A percentile compares a stretch with the other conserved stretches of the same genome.
Evolutionary conservation across 2,113 vertebrate species (phyloP).

Genomic region (Opisthocomus hoazin): DNA sequence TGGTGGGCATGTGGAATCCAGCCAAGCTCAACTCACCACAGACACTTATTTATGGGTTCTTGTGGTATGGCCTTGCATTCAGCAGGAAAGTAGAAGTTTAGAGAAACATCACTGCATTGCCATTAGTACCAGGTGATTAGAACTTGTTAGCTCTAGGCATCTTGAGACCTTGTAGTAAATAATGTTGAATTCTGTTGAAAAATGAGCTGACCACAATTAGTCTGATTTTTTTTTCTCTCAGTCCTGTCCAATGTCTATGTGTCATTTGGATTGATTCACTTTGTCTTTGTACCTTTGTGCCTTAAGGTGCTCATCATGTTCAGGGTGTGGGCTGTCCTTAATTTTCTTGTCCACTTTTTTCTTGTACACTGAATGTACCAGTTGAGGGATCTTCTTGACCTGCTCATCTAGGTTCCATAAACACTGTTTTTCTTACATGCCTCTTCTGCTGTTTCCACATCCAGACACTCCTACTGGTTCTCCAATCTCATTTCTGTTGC

Average conservation of each 20-base stretch:
- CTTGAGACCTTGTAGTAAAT: background rate
- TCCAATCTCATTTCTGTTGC: background rate
- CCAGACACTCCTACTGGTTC: background rate
- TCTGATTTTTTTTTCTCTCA: background rate
- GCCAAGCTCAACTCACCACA: background rate
- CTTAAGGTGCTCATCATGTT: background rate
- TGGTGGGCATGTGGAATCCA: background rate
- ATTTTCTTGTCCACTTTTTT: background rate
- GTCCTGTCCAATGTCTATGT: background rate
- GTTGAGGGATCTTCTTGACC: background rate
- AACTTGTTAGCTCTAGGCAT: background rate
- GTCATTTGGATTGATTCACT: background rate
- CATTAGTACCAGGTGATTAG: background rate
- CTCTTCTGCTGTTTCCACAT: background rate
- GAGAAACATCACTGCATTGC: background rate
- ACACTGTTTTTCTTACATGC: background rate
- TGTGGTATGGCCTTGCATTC: background rate
- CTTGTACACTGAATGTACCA: background rate
- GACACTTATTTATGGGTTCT: background rate
- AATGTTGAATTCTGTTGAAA: background rate
- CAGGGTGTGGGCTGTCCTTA: background rate
- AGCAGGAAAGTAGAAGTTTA: background rate
- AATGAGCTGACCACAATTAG: background rate
- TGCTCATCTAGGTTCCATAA: background rate
- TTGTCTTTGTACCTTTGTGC: background rate